Percentiles rank a stretch among this genome's conserved stretches.
Evolutionary conservation across 2,888 invertebrate species (phyloP).

Genomic region (Drymonia ruficornis): DNA sequence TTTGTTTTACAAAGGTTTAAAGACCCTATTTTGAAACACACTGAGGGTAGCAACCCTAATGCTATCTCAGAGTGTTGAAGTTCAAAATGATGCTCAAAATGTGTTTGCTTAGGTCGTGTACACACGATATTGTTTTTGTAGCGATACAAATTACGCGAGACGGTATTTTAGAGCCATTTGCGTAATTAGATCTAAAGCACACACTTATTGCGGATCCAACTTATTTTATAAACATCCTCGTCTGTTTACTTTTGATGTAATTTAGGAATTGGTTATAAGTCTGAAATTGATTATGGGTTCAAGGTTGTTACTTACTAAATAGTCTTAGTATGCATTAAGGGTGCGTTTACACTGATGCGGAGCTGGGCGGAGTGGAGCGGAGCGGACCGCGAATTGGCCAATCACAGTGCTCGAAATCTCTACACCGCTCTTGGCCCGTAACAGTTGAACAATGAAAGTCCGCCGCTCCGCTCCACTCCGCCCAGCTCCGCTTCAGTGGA

Average conservation of each 20-base stretch:
- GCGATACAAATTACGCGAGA: slow-evolving; percentile 13
- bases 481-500: too few relatives aligned
- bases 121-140: slow-evolving; percentile 32
- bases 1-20: background rate
- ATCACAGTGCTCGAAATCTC: too few relatives aligned
- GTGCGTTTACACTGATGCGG: too few relatives aligned
- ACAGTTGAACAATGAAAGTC: too few relatives aligned
- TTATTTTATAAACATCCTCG: background rate
- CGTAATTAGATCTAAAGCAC: slow-evolving; percentile 11
- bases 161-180: slow-evolving; percentile 9
- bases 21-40: background rate
- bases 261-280: background rate
- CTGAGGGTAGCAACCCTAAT: background rate
- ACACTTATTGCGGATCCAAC: background rate
- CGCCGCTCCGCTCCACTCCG: too few relatives aligned
- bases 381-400: too few relatives aligned
- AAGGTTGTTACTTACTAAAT: too few relatives aligned
- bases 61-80: slow-evolving; percentile 16
- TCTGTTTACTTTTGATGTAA: background rate
- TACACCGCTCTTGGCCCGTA: too few relatives aligned
- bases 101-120: slow-evolving; percentile 30
- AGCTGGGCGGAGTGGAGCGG: too few relatives aligned
- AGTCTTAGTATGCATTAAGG: too few relatives aligned
- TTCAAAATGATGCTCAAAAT: slow-evolving; percentile 21
- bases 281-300: too few relatives aligned